Evolutionary conservation across 2,797 vertebrate genomes (phyloP).

Genomic region (Crenichthys baileyi): DNA sequence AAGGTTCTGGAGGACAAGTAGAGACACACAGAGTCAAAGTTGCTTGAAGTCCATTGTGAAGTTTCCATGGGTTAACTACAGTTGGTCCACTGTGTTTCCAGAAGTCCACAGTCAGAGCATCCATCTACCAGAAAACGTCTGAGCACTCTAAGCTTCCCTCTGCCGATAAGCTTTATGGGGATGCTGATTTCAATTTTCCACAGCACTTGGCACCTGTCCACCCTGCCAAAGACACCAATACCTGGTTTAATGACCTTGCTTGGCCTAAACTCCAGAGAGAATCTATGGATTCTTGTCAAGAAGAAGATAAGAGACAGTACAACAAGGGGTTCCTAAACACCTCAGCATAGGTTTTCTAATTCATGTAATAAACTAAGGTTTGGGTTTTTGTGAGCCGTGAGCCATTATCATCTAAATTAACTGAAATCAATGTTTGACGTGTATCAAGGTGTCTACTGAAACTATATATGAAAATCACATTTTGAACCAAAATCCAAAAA

Average conservation of each 20-base stretch:
- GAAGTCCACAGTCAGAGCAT: no score
- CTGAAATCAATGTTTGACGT: neutral
- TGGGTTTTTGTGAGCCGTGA: neutral
- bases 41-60: no score
- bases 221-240: neutral
- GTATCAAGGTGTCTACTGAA: neutral
- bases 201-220: neutral
- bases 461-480: neutral
- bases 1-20: no score
- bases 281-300: neutral
- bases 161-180: no score
- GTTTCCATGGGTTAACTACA: no score
- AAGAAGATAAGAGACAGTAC: no score
- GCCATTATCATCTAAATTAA: neutral
- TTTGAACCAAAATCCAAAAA: neutral
- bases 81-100: no score
- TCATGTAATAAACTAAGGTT: neutral
- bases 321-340: no score
- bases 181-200: neutral
- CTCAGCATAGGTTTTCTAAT: no score
- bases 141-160: no score
- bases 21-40: no score
- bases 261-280: neutral
- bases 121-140: no score
- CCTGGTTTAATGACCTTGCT: neutral